Evolutionary conservation across 1,140 invertebrate species (phyloP).

Genomic region (Camponotus pennsylvanicus): DNA sequence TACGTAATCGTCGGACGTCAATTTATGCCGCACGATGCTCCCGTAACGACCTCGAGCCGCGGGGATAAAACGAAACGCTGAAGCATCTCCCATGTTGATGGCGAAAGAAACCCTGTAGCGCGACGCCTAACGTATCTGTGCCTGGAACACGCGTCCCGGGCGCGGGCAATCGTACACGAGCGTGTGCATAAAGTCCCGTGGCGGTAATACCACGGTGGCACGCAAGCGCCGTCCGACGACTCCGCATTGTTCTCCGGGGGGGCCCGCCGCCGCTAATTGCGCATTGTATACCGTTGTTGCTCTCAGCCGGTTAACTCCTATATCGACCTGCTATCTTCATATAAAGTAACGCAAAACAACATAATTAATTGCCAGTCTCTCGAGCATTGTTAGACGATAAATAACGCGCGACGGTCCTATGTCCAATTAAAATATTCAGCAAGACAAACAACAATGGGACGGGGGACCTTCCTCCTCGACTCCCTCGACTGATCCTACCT

Average conservation of each 20-base stretch:
- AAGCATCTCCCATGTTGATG: slow-evolving; percentile 16
- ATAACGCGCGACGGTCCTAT: slow-evolving; percentile 79
- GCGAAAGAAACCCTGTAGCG: slow-evolving; percentile 49
- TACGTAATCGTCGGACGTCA: slow-evolving; percentile 29
- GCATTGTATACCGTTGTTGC: slow-evolving; percentile 84
- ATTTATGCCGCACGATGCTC: slow-evolving; percentile 31
- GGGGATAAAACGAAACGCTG: slow-evolving; percentile 29
- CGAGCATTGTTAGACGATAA: slow-evolving; percentile 85
- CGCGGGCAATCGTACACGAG: slow-evolving; percentile 54
- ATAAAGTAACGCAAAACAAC: slow-evolving; percentile 86
- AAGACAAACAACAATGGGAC: slow-evolving; percentile 86
- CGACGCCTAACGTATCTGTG: slow-evolving; percentile 15
- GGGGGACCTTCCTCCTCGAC: slow-evolving; percentile 69
- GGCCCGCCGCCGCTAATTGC: slow-evolving; percentile 83
- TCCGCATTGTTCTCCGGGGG: slow-evolving; percentile 81
- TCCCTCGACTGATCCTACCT: slow-evolving; percentile 55
- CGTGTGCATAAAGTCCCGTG: slow-evolving; percentile 37
- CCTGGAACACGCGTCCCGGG: slow-evolving; percentile 26
- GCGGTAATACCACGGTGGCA: slow-evolving; percentile 73
- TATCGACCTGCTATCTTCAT: slow-evolving; percentile 85
- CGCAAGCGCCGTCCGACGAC: slow-evolving; percentile 78
- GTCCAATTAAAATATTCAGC: slow-evolving; percentile 86
- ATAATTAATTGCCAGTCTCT: slow-evolving; percentile 86
- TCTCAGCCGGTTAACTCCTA: slow-evolving; percentile 81
- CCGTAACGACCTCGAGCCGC: slow-evolving; percentile 41